A percentile compares a stretch with the other conserved stretches of the same genome.
These are phyloP conservation scores for Nomada hirtipes DNA, from an alignment of 2,888 invertebrate genomes.

Conservation along the genomic window DNA sequence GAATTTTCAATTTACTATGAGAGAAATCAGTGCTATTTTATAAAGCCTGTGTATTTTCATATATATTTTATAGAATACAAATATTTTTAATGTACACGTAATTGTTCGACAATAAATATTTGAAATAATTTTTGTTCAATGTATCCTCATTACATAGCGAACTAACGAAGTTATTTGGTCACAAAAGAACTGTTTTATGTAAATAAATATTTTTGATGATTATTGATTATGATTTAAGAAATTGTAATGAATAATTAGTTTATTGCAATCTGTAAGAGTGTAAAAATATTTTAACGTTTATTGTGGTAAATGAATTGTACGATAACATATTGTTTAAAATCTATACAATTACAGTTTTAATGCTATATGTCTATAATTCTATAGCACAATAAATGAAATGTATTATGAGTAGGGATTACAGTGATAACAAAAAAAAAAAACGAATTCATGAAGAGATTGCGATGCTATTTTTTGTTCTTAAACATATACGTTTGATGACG, in stretches of 20 bases:
- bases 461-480: neutral
- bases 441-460: neutral
- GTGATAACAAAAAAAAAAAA: neutral
- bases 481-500: neutral
- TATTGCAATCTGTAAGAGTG: neutral
- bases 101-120: neutral
- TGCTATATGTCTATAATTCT: constrained; percentile 13
- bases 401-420: neutral
- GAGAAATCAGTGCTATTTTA: no score
- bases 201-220: no score
- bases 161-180: neutral
- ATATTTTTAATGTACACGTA: constrained; percentile 32
- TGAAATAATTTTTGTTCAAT: constrained; percentile 4
- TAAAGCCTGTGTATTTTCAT: constrained; percentile 2
- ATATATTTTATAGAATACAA: constrained; percentile 19
- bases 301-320: constrained; percentile 15
- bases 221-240: no score
- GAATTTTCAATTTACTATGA: no score
- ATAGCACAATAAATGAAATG: constrained; percentile 4
- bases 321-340: neutral
- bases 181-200: neutral
- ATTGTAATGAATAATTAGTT: neutral
- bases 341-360: constrained; percentile 28
- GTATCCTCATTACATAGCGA: neutral
- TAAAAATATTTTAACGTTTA: constrained; percentile 17